Base-by-base conservation (phyloP, 1,140 invertebrate species). In the Zaprionus ghesquierei region DNA sequence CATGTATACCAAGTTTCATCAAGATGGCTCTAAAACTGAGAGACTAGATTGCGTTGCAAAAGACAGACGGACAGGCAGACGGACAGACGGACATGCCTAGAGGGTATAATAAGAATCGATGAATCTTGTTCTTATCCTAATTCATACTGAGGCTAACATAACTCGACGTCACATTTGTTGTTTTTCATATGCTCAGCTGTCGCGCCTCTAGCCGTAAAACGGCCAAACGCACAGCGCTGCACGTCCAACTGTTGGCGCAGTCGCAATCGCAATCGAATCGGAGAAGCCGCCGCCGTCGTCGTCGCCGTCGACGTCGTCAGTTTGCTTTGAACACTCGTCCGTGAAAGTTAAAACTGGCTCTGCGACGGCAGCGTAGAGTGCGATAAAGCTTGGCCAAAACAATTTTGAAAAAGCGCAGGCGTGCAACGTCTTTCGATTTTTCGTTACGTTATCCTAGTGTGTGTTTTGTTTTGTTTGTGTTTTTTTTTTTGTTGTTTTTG, bases 401-500 rank as follows among this genome's bases (percentile, higher is more conserved):
- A 46, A 59, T 72, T 80, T 85, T 75, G 75, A 84, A 85, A 80
- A 85, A 80, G 77, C 77, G 73, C 77, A 77, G 77, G 64, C 81
- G 81, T 84, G 64, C 77, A 84, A 85, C 81, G 81, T 77, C 64
- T 76, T 77, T 81, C n/a, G n/a, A n/a, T 62, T 54, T 5, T 46
- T 15, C 18, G 41, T 20, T 46, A 20, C 41, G 41, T 46, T 46
- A 46, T 46, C 41, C 15, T 46, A 46, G 41, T 46, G 41, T 46
- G 41, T 46, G 6, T 22, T 46, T 46, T 46, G 41, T 20, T 46
- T 46, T 46, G 41, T 61, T 61, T 10, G n/a, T 55, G n/a, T 23
- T 38, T 44, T 53, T 68, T 46, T 55, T 61, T 64, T 54, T 51
- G 63, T 73, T 73, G 61, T 68, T 61, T 53, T 60, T 73, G 12